phyloP scores from a whole-genome alignment of 92 coral and sea anemone species.

The Muricea muricata region DNA sequence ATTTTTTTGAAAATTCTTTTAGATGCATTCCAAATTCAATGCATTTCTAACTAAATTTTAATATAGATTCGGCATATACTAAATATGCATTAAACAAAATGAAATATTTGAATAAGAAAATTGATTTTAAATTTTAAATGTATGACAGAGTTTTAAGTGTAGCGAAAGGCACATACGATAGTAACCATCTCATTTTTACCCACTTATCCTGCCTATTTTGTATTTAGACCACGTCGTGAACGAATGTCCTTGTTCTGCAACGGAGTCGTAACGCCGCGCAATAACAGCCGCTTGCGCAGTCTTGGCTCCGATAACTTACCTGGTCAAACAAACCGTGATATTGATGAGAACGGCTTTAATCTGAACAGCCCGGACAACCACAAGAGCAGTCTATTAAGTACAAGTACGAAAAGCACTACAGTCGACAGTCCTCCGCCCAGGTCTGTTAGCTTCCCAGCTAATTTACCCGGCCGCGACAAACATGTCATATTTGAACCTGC shows the following conservation, averaged over 20 bases:
- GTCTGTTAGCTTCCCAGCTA: conserved; percentile 26
- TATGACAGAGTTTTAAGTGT: neutral
- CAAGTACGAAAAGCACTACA: conserved; percentile 92
- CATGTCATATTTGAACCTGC: neutral
- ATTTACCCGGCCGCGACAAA: conserved; percentile 9
- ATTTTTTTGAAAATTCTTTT: no score
- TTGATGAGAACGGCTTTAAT: neutral
- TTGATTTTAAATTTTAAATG: no score
- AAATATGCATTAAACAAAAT: neutral
- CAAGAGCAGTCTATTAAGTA: conserved; percentile 77
- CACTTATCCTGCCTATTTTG: neutral
- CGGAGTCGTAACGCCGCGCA: conserved; percentile 78
- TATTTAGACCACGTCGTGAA: conserved; percentile 77
- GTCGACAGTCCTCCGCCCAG: conserved; percentile 89
- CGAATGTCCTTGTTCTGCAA: conserved; percentile 96
- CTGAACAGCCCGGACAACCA: conserved; percentile 70
- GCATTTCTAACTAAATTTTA: no score
- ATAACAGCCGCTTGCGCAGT: conserved; percentile 79
- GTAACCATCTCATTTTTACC: neutral
- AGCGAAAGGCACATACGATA: neutral
- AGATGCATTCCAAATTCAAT: no score
- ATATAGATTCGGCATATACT: neutral
- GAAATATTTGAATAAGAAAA: no score
- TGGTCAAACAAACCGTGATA: neutral
- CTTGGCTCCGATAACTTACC: conserved; percentile 41